A percentile compares a stretch with the other conserved stretches of the same genome.
phyloP scores from a whole-genome alignment of 2,888 invertebrate species.

The Anthophora plumipes region DNA sequence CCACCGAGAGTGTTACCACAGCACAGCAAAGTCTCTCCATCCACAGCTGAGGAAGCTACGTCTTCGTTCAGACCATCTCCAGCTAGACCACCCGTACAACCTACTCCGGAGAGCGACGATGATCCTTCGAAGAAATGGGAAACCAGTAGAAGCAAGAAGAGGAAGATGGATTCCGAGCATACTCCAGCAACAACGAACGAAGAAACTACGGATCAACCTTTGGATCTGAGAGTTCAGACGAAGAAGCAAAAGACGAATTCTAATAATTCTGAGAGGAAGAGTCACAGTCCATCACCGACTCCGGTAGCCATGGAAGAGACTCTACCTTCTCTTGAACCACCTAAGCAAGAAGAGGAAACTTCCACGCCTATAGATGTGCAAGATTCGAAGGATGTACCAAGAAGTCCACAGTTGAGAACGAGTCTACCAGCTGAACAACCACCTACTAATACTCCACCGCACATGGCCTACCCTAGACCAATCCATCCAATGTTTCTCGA shows the following conservation, averaged over 20 bases:
- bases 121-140: slow-evolving; percentile 65
- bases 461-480: slow-evolving; percentile 92
- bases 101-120: slow-evolving; percentile 78
- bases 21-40: slow-evolving; percentile 88
- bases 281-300: slow-evolving; percentile 60
- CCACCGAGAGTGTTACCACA: slow-evolving; percentile 85
- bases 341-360: slow-evolving; percentile 59
- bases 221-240: slow-evolving; percentile 80
- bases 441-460: slow-evolving; percentile 84
- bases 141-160: slow-evolving; percentile 73
- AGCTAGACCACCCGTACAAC: slow-evolving; percentile 86
- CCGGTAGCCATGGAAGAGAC: slow-evolving; percentile 54
- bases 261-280: slow-evolving; percentile 47
- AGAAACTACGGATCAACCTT: slow-evolving; percentile 78
- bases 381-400: slow-evolving; percentile 62
- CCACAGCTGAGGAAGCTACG: slow-evolving; percentile 88
- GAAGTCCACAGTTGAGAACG: slow-evolving; percentile 64
- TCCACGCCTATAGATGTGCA: slow-evolving; percentile 43
- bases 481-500: slow-evolving; percentile 90
- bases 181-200: slow-evolving; percentile 48
- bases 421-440: slow-evolving; percentile 67
- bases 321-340: slow-evolving; percentile 40
- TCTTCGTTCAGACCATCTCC: slow-evolving; percentile 89
- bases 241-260: slow-evolving; percentile 68
- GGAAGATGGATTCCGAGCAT: slow-evolving; percentile 58